Evolutionary conservation across 2,797 vertebrate species (phyloP).

Genomic region (Chromis chromis): DNA sequence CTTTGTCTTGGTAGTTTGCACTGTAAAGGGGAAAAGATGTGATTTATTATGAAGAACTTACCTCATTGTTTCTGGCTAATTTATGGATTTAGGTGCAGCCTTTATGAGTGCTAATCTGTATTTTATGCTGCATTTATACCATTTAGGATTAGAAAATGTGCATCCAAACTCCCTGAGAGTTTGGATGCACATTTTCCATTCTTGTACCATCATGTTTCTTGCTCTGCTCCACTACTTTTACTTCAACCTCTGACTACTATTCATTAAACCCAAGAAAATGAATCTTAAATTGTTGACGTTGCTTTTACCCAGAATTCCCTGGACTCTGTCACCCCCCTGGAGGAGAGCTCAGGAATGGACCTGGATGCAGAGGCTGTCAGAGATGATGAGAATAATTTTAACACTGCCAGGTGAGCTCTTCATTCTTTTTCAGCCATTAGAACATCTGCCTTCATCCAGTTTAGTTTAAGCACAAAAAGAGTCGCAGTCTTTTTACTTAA

Average conservation of each 20-base stretch:
- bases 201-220: background rate
- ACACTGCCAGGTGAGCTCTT: constrained; percentile 86
- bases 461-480: background rate
- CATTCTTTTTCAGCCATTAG: background rate
- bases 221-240: background rate
- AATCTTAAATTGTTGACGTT: background rate
- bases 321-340: constrained; percentile 64
- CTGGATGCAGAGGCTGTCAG: constrained; percentile 79
- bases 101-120: background rate
- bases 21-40: no score
- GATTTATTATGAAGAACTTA: background rate
- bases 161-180: background rate
- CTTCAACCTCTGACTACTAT: background rate
- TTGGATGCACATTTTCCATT: constrained; percentile 6
- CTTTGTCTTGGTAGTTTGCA: background rate
- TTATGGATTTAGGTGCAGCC: background rate
- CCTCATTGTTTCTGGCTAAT: background rate
- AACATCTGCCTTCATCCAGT: background rate
- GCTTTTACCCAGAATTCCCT: constrained; percentile 66
- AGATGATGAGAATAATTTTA: constrained; percentile 87
- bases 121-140: background rate
- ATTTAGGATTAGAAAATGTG: background rate
- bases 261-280: background rate
- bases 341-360: constrained; percentile 88
- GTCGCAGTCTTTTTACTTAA: no score